Base-by-base conservation (phyloP, 2,113 vertebrate species). In the Rafetus swinhoei region DNA sequence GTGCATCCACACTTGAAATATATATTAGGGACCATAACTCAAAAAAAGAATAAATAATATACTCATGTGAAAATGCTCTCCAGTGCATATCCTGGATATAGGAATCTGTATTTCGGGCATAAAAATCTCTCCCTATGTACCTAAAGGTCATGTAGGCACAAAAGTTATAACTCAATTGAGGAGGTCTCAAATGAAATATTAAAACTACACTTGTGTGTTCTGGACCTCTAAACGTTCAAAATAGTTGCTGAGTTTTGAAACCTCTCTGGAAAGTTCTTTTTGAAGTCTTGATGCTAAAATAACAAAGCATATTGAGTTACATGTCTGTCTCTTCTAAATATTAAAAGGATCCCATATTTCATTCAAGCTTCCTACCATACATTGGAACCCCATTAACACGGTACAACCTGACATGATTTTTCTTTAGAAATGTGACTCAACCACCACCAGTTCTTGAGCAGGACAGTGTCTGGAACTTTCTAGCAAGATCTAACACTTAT, bases 351-450 rank as follows among this genome's bases (percentile, higher is more conserved):
- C 74, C 5, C 14, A 57, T 3, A 76, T 12, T 74, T 72, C 4
- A 50, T 6, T 16, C 3, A 81, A 19, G 4, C 86, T 95, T 77
- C 55, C 18, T 65, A 25, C 85, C 29, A 5, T 80, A 87, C 5
- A 24, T 62, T 84, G 25, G 9, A 50, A 89, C 77, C 90, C 84
- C 72, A 53, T 92, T 87, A 89, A 83, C 53, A 90, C 80, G 1
- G 1, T 21, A 35, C 53, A 12, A 54, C 9, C 24, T 94, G 57
- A 19, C 27, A 57, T 5, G 22, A 45, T 59, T 95, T 27, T 35
- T 56, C 35, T 84, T 94, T 29, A 92, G 50, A 91, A 96, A 92
- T 24, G 39, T 82, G 80, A 94, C 81, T 95, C 84, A 94, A 81
- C 53, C 90, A 79, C 81, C 80, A 92, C 65, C 80, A 74, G 24